Evolutionary conservation across 2,113 vertebrate genomes (phyloP), one percentile per base, ranked within the genome.

Genomic region (Dicentrarchus labrax): DNA sequence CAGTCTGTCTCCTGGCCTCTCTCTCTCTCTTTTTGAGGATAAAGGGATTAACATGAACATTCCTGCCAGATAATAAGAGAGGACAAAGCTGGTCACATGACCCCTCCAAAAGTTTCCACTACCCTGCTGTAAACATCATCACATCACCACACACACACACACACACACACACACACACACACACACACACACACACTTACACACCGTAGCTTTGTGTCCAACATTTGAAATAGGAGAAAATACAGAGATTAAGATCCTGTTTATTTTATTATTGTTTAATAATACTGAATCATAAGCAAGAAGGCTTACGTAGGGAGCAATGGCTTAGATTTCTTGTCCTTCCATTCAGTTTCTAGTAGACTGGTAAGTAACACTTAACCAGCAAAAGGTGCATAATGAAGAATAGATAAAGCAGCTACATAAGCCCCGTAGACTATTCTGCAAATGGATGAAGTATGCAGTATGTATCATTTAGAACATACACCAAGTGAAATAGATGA

Each of bases 1-100:
- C 61, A 51, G n/a, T 60, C 67, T 67, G 45, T 79, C 45, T 64
- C 30, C 36, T 69, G 53, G 54, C 51, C 60, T 78, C 66, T 79
- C 78, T 88, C 62, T 69, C 66, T 86, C 65, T 83, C 62, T 84
- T 84, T 92, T 87, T 74, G 84, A 84, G 86, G 89, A 93, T 93
- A 89, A 93, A 92, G 78, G 80, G 92, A 93, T 95, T 93, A 93
- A 86, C 65, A 67, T 76, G 84, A 86, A 92, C 92, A 93, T 93
- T 95, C 92, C 86, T 90, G 85, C 80, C 85, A 87, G 87, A 93
- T 93, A 92, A 91, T 91, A 87, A 90, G 75, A 77, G 85, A 89
- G 82, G 86, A 89, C 90, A 91, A 90, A 93, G 86, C 90, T 89
- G 89, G 90, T 89, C 92, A 91, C 90, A 91, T 93, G 89, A 83